Percentiles rank a stretch among this genome's conserved stretches.
phyloP scores from a whole-genome alignment of 1,140 invertebrate species.

The Alviniconcha marisindica region DNA sequence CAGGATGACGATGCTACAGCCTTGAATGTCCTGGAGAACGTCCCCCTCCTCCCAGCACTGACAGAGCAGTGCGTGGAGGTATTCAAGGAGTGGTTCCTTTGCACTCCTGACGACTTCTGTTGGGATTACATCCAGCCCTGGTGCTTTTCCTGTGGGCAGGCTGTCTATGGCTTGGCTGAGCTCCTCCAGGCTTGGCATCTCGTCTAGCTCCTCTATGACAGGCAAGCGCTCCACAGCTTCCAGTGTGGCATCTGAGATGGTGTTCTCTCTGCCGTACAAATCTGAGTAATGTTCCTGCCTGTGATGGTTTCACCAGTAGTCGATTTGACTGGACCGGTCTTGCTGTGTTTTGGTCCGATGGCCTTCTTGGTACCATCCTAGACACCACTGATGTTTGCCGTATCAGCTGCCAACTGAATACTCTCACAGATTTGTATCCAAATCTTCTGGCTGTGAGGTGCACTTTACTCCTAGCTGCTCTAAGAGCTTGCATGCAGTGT shows the following conservation, averaged over 20 bases:
- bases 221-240: slow-evolving; percentile 21
- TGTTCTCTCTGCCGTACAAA: slow-evolving; percentile 37
- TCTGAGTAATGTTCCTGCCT: slow-evolving; percentile 41
- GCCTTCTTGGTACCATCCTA: slow-evolving; percentile 44
- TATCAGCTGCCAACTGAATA: slow-evolving; percentile 37
- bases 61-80: no score
- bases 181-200: not conserved
- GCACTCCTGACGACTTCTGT: no score
- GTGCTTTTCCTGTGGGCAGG: slow-evolving; percentile 21
- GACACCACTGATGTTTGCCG: slow-evolving; percentile 27
- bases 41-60: no score
- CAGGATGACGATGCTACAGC: no score
- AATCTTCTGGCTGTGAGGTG: slow-evolving; percentile 20
- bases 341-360: not conserved
- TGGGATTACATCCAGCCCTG: slow-evolving; percentile 23
- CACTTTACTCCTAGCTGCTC: slow-evolving; percentile 26
- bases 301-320: slow-evolving; percentile 23
- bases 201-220: not conserved
- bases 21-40: no score
- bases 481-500: not conserved
- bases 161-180: slow-evolving; percentile 17
- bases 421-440: slow-evolving; percentile 30
- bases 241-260: slow-evolving; percentile 24
- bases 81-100: no score
- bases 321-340: not conserved